Conservation (phyloP, 1,140 invertebrate species). For the Macrobrachium nipponense region DNA sequence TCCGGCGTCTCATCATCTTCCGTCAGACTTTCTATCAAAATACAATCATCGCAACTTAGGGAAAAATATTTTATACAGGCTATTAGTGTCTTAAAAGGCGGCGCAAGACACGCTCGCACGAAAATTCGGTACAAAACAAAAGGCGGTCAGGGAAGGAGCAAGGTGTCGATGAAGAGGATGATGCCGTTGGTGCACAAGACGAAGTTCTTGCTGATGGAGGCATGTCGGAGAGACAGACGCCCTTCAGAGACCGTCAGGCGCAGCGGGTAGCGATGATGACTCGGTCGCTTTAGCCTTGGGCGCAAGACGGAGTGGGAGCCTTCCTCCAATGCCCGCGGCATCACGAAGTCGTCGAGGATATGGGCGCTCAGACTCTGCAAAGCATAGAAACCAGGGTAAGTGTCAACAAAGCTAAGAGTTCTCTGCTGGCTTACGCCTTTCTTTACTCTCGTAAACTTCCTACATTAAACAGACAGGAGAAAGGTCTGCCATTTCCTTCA, state of each 20-base stretch:
- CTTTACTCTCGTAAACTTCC: no score
- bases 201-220: slow-evolving; percentile 10
- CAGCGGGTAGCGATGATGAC: background rate
- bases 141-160: slow-evolving; percentile 22
- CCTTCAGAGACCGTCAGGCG: slow-evolving; percentile 1
- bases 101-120: no score
- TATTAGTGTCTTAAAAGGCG: no score
- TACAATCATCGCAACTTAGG: no score
- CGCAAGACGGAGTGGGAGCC: background rate
- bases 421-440: no score
- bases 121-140: background rate
- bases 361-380: slow-evolving; percentile 22
- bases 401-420: no score
- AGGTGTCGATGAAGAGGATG: slow-evolving; percentile 30
- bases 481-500: no score
- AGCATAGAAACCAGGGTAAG: background rate
- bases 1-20: no score
- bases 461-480: no score
- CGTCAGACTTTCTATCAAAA: no score
- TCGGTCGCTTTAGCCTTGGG: no score
- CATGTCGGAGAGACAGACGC: slow-evolving; percentile 12
- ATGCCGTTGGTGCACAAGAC: slow-evolving; percentile 34
- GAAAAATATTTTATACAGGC: no score
- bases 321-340: slow-evolving; percentile 27
- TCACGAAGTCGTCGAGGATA: slow-evolving; percentile 24